Evolutionary conservation across 92 coral and sea anemone species (phyloP), one percentile per base, ranked within the genome.

Genomic region (Epizoanthus rinbou): DNA sequence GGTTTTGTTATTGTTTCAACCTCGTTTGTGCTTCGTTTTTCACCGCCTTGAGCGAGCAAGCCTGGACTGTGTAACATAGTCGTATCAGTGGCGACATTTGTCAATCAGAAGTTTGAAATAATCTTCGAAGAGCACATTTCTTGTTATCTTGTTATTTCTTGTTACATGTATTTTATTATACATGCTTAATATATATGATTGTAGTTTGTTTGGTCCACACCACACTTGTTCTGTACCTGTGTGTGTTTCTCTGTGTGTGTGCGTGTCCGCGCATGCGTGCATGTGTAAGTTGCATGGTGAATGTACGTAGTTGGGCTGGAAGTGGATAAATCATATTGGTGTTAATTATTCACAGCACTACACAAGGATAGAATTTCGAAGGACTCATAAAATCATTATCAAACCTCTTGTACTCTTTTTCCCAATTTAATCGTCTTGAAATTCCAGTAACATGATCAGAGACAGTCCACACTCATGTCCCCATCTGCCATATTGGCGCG

Each of bases 401-500:
- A 37, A 37, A 37, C 43, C 43, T 37, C 43, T 37, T 37, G 5
- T 37, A 37, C 43, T 37, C 43, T 37, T 37, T 37, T 37, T 37
- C 43, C 43, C 43, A 5, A 37, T 37, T 37, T 37, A 37, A 37
- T 37, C 43, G 43, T 37, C 43, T 37, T 37, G 43, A 37, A 37
- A n/a, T n/a, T n/a, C n/a, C n/a, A n/a, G n/a, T n/a, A n/a, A n/a
- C n/a, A n/a, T n/a, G 43, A 37, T 37, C 43, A 37, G 43, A 37
- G 5, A 37, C 43, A 37, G 23, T 65, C 71, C 71, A 65, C 24
- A 14, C 71, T 10, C 19, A 65, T 65, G 25, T 65, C 71, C 13
- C 71, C 18, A 65, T 64, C 70, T 23, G 70, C 70, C 70, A 64
- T 64, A 64, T 65, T 65, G 71, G 71, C 71, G 71, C 71, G 71